phyloP scores from a whole-genome alignment of 2,888 invertebrate species.

The Stomorhina lunata region DNA sequence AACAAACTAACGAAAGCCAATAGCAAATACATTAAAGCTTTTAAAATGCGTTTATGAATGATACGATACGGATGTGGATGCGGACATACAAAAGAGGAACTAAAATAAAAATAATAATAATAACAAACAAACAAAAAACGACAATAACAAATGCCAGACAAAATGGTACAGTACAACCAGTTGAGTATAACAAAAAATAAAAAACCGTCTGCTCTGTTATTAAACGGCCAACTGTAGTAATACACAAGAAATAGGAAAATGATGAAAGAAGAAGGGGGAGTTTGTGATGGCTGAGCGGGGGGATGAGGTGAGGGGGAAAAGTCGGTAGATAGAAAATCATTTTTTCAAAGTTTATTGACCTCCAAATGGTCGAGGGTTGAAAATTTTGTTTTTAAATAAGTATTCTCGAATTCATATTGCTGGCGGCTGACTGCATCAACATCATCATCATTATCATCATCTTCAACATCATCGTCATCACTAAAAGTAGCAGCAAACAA shows the following conservation, averaged over 20 bases:
- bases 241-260: neutral
- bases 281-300: neutral
- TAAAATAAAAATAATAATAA: conserved; percentile 33
- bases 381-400: conserved; percentile 46
- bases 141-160: conserved; percentile 46
- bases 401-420: no score
- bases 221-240: conserved; percentile 26
- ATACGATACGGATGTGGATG: conserved; percentile 50
- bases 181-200: conserved; percentile 25
- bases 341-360: conserved; percentile 63
- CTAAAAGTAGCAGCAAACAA: neutral
- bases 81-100: conserved; percentile 7
- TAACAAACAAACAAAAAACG: conserved; percentile 4
- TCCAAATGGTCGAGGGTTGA: conserved; percentile 63
- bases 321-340: conserved; percentile 48
- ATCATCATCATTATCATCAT: neutral
- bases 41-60: conserved; percentile 62
- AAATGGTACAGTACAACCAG: conserved; percentile 57
- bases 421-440: conserved; percentile 28
- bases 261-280: neutral
- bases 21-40: conserved; percentile 58
- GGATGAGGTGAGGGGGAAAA: neutral
- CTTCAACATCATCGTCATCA: neutral
- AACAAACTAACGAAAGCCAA: conserved; percentile 40
- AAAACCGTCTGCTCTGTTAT: conserved; percentile 28